Percentiles rank a stretch among this genome's conserved stretches.
phyloP scores from a whole-genome alignment of 2,113 vertebrate species.

The Fulmarus glacialis region DNA sequence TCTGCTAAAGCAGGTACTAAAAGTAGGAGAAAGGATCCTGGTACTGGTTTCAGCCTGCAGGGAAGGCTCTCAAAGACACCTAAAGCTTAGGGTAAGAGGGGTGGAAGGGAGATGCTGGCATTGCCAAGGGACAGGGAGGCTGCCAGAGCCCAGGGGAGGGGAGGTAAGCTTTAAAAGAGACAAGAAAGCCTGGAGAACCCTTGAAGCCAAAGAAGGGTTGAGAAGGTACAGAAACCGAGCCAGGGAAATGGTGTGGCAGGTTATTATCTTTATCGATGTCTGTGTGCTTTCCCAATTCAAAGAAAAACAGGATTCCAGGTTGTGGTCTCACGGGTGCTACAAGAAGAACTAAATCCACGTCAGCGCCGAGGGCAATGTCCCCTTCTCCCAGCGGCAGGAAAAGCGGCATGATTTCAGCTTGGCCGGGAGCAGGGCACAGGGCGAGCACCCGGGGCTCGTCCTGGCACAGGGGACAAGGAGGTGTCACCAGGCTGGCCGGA shows the following conservation, averaged over 20 bases:
- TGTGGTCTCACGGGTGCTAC: background rate
- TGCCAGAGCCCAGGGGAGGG: background rate
- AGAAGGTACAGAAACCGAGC: background rate
- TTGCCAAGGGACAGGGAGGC: background rate
- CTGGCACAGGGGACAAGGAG: background rate
- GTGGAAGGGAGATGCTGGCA: background rate
- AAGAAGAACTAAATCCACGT: background rate
- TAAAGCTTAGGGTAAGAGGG: no score
- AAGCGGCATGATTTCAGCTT: background rate
- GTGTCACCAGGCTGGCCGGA: background rate
- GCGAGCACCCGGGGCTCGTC: background rate
- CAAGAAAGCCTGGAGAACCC: background rate
- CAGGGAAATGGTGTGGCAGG: background rate
- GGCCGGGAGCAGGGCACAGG: background rate
- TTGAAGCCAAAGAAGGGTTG: background rate
- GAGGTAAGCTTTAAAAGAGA: no score
- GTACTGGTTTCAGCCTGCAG: background rate
- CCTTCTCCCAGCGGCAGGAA: background rate
- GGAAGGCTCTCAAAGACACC: background rate
- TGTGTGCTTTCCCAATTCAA: accelerated
- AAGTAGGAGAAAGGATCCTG: background rate
- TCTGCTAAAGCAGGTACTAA: background rate
- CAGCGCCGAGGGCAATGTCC: background rate
- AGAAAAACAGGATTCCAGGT: accelerated
- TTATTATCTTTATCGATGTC: background rate